Evolutionary conservation across 2,797 vertebrate genomes (phyloP).

Genomic region (Rhinogobio ventralis): DNA sequence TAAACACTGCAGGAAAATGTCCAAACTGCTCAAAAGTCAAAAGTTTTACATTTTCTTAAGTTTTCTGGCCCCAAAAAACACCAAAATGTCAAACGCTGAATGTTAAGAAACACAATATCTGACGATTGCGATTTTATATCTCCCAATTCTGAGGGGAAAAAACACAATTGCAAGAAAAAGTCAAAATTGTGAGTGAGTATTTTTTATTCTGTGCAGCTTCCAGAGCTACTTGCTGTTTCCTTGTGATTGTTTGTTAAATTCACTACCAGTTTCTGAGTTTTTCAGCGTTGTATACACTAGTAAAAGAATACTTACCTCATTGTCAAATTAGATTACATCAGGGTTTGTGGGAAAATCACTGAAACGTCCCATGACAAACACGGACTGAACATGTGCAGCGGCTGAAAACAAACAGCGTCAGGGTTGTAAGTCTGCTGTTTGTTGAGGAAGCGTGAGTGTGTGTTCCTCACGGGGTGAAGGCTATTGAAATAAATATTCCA

Average conservation of each 20-base stretch:
- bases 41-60: too few relatives aligned
- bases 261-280: too few relatives aligned
- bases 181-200: neutral
- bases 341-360: neutral
- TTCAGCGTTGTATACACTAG: neutral
- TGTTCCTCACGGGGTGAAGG: constrained; percentile 34
- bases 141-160: too few relatives aligned
- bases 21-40: neutral
- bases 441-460: neutral
- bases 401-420: neutral
- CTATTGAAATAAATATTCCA: constrained; percentile 26
- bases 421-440: neutral
- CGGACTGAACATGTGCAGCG: neutral
- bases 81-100: neutral
- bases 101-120: too few relatives aligned
- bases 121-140: too few relatives aligned
- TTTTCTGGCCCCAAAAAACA: too few relatives aligned
- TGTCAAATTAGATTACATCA: constrained; percentile 8
- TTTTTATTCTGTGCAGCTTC: neutral
- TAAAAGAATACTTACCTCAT: neutral
- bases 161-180: neutral
- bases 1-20: constrained; percentile 52
- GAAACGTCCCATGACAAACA: constrained; percentile 11
- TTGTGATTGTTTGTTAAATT: neutral
- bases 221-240: neutral